Evolutionary conservation across 2,113 vertebrate species (phyloP).

Genomic region (Gadus macrocephalus): DNA sequence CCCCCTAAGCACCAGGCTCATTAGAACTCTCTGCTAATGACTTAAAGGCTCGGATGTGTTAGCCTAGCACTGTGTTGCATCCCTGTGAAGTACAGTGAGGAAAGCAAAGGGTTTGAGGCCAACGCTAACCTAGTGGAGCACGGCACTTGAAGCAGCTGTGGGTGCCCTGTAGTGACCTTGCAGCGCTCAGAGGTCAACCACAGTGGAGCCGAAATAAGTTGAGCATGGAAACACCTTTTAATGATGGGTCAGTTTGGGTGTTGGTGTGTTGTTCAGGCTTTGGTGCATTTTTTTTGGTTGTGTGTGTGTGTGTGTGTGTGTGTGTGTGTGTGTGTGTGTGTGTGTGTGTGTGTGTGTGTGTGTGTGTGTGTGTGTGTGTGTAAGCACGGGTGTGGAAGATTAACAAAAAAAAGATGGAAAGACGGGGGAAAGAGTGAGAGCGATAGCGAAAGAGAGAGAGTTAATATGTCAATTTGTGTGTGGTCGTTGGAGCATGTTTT

Average conservation of each 20-base stretch:
- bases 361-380: too few species aligned
- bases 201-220: too few species aligned
- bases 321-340: neutral
- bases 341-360: conserved; percentile 1
- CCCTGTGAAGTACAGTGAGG: conserved; percentile 24
- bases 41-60: conserved; percentile 44
- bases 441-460: too few species aligned
- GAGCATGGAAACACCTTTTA: too few species aligned
- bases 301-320: conserved; percentile 1
- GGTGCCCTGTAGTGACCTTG: neutral
- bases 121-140: neutral
- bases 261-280: neutral
- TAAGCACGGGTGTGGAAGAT: neutral
- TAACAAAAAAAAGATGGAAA: too few species aligned
- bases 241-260: too few species aligned
- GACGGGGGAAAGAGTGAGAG: too few species aligned
- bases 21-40: conserved; percentile 54
- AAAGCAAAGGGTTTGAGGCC: conserved; percentile 22
- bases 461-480: conserved; percentile 24
- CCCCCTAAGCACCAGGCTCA: conserved; percentile 41
- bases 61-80: conserved; percentile 38
- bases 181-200: conserved; percentile 5
- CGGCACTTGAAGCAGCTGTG: neutral
- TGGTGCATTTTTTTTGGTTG: neutral
- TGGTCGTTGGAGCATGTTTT: conserved; percentile 43